Conservation (phyloP, 2,888 invertebrate species). For the Atrina japonica region DNA sequence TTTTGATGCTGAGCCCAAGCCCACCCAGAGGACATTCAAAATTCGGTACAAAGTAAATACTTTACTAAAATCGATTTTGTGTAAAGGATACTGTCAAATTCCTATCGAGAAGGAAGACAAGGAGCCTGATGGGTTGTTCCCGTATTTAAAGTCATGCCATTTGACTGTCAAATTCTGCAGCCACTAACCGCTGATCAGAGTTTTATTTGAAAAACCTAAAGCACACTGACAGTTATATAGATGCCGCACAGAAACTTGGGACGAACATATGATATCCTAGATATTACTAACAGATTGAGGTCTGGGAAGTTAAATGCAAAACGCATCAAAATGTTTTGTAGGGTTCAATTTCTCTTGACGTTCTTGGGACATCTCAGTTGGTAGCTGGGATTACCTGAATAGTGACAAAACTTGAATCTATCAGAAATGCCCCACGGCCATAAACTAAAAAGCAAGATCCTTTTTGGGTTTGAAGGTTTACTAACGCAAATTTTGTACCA, state of each 20-base stretch:
- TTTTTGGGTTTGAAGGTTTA: too few relatives aligned
- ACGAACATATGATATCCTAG: background rate
- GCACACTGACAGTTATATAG: slow-evolving; percentile 6
- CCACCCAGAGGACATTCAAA: too few relatives aligned
- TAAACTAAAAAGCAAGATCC: too few relatives aligned
- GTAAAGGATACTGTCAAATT: slow-evolving; percentile 56
- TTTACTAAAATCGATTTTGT: slow-evolving; percentile 44
- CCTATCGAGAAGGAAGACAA: slow-evolving; percentile 48
- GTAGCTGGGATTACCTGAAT: slow-evolving; percentile 6
- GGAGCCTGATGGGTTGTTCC: slow-evolving; percentile 12
- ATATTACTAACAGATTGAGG: background rate
- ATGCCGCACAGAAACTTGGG: slow-evolving; percentile 16
- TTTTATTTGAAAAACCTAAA: background rate
- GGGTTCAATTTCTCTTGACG: background rate
- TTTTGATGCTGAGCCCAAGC: too few relatives aligned
- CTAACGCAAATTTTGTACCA: too few relatives aligned
- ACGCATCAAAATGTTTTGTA: slow-evolving; percentile 14
- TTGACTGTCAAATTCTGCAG: slow-evolving; percentile 1
- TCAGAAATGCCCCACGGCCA: too few relatives aligned
- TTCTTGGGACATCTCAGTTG: slow-evolving; percentile 11
- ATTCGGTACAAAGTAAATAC: slow-evolving; percentile 31
- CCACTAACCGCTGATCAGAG: slow-evolving; percentile 13
- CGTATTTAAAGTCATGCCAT: slow-evolving; percentile 13
- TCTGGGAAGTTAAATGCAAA: slow-evolving; percentile 6
- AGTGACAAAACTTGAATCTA: too few relatives aligned